phyloP scores from a whole-genome alignment of 1,140 invertebrate species.

The Musca vetustissima region DNA sequence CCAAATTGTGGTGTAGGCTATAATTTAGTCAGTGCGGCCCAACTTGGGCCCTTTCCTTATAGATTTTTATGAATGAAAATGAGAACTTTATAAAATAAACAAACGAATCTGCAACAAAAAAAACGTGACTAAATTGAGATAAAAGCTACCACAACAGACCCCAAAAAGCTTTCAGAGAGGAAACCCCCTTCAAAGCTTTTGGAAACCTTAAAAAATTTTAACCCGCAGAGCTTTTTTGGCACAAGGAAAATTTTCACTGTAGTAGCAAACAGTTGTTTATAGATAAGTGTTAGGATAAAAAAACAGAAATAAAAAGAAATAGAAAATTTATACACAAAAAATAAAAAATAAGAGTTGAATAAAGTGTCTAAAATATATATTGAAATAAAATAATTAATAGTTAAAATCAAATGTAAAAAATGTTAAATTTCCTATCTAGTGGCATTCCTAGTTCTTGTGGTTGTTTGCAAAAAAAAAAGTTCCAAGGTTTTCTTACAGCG shows the following conservation, averaged over 20 bases:
- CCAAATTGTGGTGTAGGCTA: too few relatives aligned
- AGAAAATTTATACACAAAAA: neutral
- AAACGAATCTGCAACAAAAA: too few relatives aligned
- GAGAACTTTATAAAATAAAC: too few relatives aligned
- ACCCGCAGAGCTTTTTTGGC: neutral
- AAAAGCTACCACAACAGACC: too few relatives aligned
- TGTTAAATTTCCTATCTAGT: too few relatives aligned
- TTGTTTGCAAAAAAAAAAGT: too few relatives aligned
- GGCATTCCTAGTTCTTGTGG: too few relatives aligned
- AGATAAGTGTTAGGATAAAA: slow-evolving; percentile 13
- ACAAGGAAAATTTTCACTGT: neutral
- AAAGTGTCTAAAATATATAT: neutral
- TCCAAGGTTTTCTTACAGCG: too few relatives aligned
- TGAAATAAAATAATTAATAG: neutral
- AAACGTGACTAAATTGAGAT: too few relatives aligned
- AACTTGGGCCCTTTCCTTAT: too few relatives aligned
- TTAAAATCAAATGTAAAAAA: neutral
- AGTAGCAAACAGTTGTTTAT: slow-evolving; percentile 12
- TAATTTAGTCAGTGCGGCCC: too few relatives aligned
- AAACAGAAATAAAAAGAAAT: neutral
- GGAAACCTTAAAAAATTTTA: slow-evolving; percentile 16
- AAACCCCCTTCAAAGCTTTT: neutral
- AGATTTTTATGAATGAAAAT: too few relatives aligned
- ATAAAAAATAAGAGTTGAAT: slow-evolving; percentile 2
- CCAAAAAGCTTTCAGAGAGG: neutral